Evolutionary conservation across 1,140 invertebrate genomes (phyloP), one percentile per base, ranked within the genome.

Genomic region (Anthonomus grandis): DNA sequence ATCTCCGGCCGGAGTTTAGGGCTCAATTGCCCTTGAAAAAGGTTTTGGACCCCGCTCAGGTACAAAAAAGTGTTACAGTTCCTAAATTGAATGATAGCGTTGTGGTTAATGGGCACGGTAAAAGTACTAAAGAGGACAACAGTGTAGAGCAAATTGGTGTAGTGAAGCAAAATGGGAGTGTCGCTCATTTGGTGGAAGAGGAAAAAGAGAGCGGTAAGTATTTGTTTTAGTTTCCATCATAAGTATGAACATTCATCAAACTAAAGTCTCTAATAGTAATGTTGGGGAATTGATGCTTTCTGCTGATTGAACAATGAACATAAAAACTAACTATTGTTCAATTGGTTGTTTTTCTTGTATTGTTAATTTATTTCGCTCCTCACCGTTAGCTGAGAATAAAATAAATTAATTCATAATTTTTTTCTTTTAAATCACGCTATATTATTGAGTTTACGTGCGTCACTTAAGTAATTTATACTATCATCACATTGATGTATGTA

Each of bases 1-100:
- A 91, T 71, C 70, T 93, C 41, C 79, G 87, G 62, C 87, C 90
- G 1, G 90, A 93, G 69, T 93, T 93, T 68, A 78, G 89, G 5
- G 87, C 89, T 2, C 90, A 93, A 71, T 71, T 93, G 37, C 85
- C 86, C 0, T 82, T 88, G 6, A 68, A 63, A 38, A 72, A 67
- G 37, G 39, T 54, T n/a, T 46, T 22, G 9, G 61, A 62, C 13
- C n/a, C n/a, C n/a, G 57, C 37, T 36, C 46, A 54, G 12, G 59
- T 72, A 47, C 64, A 57, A 38, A 73, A 73, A 50, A 73, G 70
- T 60, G 57, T 62, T 31, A 72, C 70, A 47, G 53, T 71, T 53
- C 70, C 70, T 36, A 67, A 51, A 18, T 52, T 69, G 36, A 64
- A 62, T 44, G 60, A 64, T 44, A 59, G 63, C 50, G 34, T 47